Conservation (phyloP, 2,113 vertebrate genomes). For the Malurus cyaneus region DNA sequence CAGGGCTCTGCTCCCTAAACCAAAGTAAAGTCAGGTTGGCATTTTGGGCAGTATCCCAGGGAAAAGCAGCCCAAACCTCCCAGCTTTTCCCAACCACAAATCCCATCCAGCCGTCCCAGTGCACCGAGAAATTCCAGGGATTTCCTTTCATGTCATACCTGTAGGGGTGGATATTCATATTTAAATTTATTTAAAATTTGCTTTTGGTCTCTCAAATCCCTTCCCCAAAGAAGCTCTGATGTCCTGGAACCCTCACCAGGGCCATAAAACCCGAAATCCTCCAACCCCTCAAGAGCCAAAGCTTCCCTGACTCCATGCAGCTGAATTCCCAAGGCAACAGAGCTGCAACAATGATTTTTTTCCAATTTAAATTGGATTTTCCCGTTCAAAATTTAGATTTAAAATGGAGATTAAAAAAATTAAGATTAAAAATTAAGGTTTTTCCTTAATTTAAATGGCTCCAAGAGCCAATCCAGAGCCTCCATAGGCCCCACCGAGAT, state of each 20-base stretch:
- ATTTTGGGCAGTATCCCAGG: background rate
- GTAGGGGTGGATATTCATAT: background rate
- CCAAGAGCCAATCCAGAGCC: background rate
- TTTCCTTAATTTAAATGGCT: background rate
- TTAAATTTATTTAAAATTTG: background rate
- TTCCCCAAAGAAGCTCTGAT: background rate
- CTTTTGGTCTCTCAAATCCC: background rate
- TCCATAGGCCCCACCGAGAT: background rate
- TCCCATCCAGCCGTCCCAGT: background rate
- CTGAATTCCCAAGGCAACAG: background rate
- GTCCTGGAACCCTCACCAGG: background rate
- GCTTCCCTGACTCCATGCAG: background rate
- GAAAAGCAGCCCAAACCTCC: background rate
- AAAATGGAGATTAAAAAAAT: too few species aligned
- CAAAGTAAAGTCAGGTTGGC: fast-evolving
- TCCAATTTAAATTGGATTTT: background rate
- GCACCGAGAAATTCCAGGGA: background rate
- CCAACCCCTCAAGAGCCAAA: background rate
- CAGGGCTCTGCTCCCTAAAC: background rate
- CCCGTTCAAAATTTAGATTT: too few species aligned
- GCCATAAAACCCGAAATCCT: background rate
- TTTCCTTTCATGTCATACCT: background rate
- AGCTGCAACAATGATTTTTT: background rate
- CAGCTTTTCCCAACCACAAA: background rate
- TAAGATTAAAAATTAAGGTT: too few species aligned